Conservation (phyloP, 2,113 vertebrate species). For the Rhinolophus ferrumequinum region DNA sequence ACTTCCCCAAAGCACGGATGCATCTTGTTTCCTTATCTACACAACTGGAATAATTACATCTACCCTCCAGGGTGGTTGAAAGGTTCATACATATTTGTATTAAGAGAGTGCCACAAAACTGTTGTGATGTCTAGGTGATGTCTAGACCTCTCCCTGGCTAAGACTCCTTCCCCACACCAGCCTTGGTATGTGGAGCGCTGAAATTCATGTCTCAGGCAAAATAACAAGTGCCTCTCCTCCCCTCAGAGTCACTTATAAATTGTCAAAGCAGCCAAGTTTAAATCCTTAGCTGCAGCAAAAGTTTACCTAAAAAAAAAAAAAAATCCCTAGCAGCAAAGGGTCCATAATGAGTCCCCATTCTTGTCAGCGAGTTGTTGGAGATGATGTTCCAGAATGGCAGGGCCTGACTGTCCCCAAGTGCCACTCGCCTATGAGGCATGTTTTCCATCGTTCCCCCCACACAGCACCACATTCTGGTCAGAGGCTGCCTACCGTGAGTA, state of each 20-base stretch:
- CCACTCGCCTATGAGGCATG: neutral
- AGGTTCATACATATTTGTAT: neutral
- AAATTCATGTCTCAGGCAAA: neutral
- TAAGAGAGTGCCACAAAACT: neutral
- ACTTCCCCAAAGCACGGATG: neutral
- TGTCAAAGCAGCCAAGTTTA: neutral
- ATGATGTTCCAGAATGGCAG: neutral
- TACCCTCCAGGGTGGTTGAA: neutral
- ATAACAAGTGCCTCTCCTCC: neutral
- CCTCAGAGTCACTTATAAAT: neutral
- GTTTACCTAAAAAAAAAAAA: neutral
- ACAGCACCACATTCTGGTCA: neutral
- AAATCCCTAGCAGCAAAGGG: neutral
- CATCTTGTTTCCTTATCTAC: neutral
- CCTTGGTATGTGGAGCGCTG: neutral
- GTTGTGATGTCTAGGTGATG: neutral
- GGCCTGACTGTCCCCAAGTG: too few relatives aligned
- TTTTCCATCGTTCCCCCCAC: neutral
- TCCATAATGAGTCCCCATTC: neutral
- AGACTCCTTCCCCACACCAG: neutral
- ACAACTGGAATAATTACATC: neutral
- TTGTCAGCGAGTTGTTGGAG: neutral
- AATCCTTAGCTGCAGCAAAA: constrained; percentile 6
- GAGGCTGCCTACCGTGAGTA: neutral
- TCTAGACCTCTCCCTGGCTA: neutral